Conservation (phyloP, 2,888 invertebrate genomes). For the Calameuta pallipes region DNA sequence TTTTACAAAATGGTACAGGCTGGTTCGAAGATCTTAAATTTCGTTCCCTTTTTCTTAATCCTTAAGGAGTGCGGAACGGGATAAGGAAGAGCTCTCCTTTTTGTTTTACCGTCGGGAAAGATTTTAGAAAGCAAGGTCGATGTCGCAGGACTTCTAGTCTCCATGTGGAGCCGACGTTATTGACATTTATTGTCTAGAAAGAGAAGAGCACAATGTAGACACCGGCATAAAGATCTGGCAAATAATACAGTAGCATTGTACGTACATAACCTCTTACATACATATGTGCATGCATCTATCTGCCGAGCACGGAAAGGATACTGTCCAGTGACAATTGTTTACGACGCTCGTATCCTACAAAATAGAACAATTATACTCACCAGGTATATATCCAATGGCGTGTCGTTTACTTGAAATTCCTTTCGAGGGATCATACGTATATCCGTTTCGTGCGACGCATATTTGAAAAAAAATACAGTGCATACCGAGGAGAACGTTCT, state of each 20-base stretch:
- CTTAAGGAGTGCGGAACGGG: neutral
- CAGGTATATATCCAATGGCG: neutral
- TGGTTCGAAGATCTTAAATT: neutral
- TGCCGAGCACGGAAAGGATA: neutral
- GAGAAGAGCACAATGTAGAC: neutral
- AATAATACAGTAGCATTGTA: neutral
- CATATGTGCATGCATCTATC: neutral
- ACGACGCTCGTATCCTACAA: neutral
- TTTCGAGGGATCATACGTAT: neutral
- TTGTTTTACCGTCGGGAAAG: neutral
- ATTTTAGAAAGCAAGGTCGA: constrained; percentile 5
- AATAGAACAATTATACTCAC: neutral
- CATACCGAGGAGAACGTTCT: neutral
- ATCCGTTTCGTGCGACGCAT: neutral
- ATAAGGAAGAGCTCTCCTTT: neutral
- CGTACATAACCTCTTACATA: neutral
- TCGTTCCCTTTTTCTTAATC: neutral
- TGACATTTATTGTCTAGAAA: neutral
- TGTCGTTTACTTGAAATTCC: neutral
- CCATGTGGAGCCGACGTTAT: neutral
- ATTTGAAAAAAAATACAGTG: neutral
- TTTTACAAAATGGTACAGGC: neutral
- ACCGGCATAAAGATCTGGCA: neutral
- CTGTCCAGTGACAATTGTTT: neutral
- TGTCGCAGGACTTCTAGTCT: neutral